Evolutionary conservation across 1,140 invertebrate species (phyloP), one percentile per base, ranked within the genome.

Genomic region (Cyphomyrmex costatus): DNA sequence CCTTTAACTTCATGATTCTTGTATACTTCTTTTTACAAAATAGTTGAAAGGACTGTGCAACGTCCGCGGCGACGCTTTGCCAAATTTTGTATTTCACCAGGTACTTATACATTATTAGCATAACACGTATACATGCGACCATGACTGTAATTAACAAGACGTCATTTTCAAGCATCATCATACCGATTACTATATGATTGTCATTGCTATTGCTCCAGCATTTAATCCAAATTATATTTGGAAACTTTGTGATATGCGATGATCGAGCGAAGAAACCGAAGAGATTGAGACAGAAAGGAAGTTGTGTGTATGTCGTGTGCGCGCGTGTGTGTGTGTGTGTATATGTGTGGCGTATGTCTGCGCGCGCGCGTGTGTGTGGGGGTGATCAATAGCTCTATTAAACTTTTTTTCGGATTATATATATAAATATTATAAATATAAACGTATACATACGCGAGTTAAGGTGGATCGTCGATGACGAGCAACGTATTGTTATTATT

Each of bases 401-500:
- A 91, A 93, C 82, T 90, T 93, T 90, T 93, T 93, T 93, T 92
- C 91, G 91, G 88, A 92, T 93, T 93, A 93, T 91, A 93, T 90
- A 92, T 90, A 91, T 90, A 85, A 51, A 87, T 89, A 90, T 84
- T 89, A 90, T 84, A 90, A 86, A 65, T 36, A 76, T 74, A 70
- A 89, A 91, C 86, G 87, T 93, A 93, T 90, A 92, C 87, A 90
- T 91, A 91, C 86, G 88, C 91, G 82, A 85, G 78, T 30, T 77
- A 79, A 86, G 88, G 82, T 89, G 91, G 83, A 90, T 89, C 88
- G 88, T 93, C 87, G 86, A 93, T 91, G 92, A 88, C 85, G 87
- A 94, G 85, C 92, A 93, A 94, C 85, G 89, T 93, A 93, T 93
- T 94, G 93, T 94, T 94, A 94, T 94, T 93, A 94, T 93, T 94